A percentile compares a stretch with the other conserved stretches of the same genome.
These are phyloP conservation scores for Drosophila sucinea DNA, from an alignment of 1,140 invertebrate species.

Conservation along the genomic window DNA sequence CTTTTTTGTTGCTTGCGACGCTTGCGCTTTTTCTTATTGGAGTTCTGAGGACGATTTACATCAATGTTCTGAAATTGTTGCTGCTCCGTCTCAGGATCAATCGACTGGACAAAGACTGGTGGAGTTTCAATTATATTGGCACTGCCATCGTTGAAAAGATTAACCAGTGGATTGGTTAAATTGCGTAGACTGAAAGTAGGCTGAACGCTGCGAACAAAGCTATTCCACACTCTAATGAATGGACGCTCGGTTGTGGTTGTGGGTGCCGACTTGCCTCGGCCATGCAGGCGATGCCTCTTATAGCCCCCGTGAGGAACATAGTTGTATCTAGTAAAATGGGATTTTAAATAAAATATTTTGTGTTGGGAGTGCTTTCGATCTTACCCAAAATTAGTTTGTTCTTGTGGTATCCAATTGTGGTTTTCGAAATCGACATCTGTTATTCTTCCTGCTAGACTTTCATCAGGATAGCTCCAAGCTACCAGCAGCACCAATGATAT, in stretches of 20 bases:
- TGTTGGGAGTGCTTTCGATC: neutral
- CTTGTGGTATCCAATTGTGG: slow-evolving; percentile 28
- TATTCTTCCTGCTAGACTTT: slow-evolving; percentile 29
- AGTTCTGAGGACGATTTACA: slow-evolving; percentile 17
- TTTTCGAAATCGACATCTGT: slow-evolving; percentile 20
- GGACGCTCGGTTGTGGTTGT: slow-evolving; percentile 63
- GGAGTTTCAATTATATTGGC: slow-evolving; percentile 69
- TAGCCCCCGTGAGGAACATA: slow-evolving; percentile 32
- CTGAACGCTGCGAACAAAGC: slow-evolving; percentile 69
- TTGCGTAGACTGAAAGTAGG: slow-evolving; percentile 63
- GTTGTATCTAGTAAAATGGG: neutral
- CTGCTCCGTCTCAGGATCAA: slow-evolving; percentile 23
- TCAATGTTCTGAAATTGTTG: slow-evolving; percentile 17
- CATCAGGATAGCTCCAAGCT: slow-evolving; percentile 16
- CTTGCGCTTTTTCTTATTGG: slow-evolving; percentile 64
- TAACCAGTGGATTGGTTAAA: slow-evolving; percentile 70
- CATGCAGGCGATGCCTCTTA: slow-evolving; percentile 33
- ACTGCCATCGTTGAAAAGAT: slow-evolving; percentile 68
- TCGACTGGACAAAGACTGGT: slow-evolving; percentile 49
- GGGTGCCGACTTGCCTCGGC: slow-evolving; percentile 34
- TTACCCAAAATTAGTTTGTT: slow-evolving; percentile 28
- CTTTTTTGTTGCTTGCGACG: slow-evolving; percentile 60
- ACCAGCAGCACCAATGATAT: slow-evolving; percentile 40
- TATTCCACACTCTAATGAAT: slow-evolving; percentile 70
- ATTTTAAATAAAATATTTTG: neutral